phyloP scores from a whole-genome alignment of 1,140 invertebrate genomes.

The Akabosia matsudoensis region DNA sequence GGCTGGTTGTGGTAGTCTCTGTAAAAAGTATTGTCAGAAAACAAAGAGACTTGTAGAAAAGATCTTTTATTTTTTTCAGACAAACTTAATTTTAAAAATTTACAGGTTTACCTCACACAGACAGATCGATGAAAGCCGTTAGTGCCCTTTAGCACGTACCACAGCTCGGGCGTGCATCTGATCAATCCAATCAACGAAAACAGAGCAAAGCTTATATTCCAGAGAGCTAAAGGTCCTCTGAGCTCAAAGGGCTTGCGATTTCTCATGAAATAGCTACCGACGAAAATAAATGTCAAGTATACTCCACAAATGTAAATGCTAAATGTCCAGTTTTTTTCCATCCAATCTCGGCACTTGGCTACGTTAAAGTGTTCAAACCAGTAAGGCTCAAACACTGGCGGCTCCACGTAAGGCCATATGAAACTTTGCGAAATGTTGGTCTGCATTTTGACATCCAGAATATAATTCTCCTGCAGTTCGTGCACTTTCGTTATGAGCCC shows the following conservation, averaged over 20 bases:
- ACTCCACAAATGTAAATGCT: constrained; percentile 14
- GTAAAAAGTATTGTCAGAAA: not conserved
- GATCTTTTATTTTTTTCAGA: constrained; percentile 4
- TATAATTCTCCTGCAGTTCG: too few species aligned
- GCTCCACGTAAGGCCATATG: constrained; percentile 5
- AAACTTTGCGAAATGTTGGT: not conserved
- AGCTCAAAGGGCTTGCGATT: constrained; percentile 26
- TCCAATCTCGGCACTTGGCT: constrained; percentile 69
- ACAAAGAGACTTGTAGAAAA: not conserved
- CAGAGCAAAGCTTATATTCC: constrained; percentile 32
- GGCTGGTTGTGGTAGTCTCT: constrained; percentile 27
- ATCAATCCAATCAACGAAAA: constrained; percentile 29
- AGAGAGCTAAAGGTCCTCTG: constrained; percentile 11
- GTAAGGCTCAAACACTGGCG: not conserved
- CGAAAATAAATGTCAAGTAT: constrained; percentile 23
- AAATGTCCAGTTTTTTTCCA: constrained; percentile 55
- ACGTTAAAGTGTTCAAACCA: constrained; percentile 18
- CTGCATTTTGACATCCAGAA: not conserved
- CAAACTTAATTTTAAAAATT: too few species aligned
- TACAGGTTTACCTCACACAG: constrained; percentile 64
- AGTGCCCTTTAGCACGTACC: not conserved
- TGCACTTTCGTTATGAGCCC: too few species aligned
- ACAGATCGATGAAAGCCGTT: constrained; percentile 29
- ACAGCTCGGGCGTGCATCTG: constrained; percentile 30
- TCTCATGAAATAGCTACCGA: constrained; percentile 24